Evolutionary conservation across 1,140 invertebrate genomes (phyloP).

Genomic region (Geopemphigus sp.): DNA sequence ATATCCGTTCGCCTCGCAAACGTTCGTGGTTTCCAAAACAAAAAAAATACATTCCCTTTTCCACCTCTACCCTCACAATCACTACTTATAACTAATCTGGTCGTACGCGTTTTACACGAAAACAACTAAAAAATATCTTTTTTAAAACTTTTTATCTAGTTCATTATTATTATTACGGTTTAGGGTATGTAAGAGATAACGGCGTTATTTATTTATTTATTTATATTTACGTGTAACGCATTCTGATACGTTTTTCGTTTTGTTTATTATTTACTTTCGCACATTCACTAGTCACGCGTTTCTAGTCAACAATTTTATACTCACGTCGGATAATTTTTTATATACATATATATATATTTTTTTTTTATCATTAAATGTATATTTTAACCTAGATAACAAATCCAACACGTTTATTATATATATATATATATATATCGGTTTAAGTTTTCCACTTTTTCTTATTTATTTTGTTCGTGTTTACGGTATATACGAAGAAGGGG

Average conservation of each 20-base stretch:
- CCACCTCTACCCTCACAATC: too few relatives aligned
- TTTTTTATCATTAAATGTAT: neutral
- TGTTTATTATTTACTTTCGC: constrained; percentile 3
- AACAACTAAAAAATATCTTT: neutral
- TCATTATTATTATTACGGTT: constrained; percentile 15
- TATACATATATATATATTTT: neutral
- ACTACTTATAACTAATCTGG: constrained; percentile 14
- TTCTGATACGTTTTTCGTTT: neutral
- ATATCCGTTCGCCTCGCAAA: too few relatives aligned
- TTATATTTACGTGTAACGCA: too few relatives aligned
- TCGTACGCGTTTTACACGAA: neutral
- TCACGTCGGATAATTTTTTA: neutral
- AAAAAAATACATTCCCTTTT: too few relatives aligned
- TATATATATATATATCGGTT: neutral
- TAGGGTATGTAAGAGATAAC: neutral
- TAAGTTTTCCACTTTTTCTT: constrained; percentile 11
- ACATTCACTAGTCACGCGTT: constrained; percentile 22
- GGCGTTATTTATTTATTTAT: neutral
- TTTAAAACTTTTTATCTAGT: constrained; percentile 3
- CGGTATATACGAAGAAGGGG: neutral
- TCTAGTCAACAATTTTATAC: constrained; percentile 22
- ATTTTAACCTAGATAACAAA: neutral
- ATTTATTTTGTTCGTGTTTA: neutral
- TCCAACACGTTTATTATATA: neutral
- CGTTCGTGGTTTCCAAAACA: too few relatives aligned